Evolutionary conservation across 1,140 invertebrate species (phyloP), one percentile per base, ranked within the genome.

Genomic region (Atta texana): DNA sequence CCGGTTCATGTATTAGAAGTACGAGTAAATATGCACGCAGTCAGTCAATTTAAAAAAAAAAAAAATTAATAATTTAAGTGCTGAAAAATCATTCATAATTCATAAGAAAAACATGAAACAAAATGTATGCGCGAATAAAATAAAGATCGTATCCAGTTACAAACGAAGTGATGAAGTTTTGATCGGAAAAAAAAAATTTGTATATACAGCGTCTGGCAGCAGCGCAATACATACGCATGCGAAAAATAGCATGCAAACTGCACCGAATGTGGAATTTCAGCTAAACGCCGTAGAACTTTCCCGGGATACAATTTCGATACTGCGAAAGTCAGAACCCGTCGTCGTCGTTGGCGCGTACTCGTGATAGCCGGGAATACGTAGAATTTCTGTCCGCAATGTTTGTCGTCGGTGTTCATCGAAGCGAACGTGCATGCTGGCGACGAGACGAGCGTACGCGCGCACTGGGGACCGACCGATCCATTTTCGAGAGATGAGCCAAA

Each of bases 321-420:
- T 39, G 39, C 55, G 80, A 84, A 51, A 84, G 55, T 55, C 39
- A 74, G 80, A 75, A 75, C 21, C 28, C 80, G 80, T 74, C 69
- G 80, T 55, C 76, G 77, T 61, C 69, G 80, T 84, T 84, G 80
- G 55, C 39, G 69, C 80, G 69, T 71, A 71, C 34, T 69, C 77
- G 77, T 74, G 80, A 82, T 82, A 61, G 69, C 24, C 80, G 80
- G 24, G 64, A 74, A 84, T 84, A 82, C 68, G 55, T 82, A 82
- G 68, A 82, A 82, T 74, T 84, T 84, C 80, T 74, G 55, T 84
- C 69, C 28, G 69, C 80, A 84, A 75, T 75, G 80, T 84, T 84
- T 84, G 80, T 68, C 80, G 80, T 75, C 55, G 80, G 68, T 68
- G 80, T 82, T 82, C 80, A 82, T 72, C 69, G 80, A 51, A 74